These are phyloP conservation scores for Sebastes vulpes DNA, from an alignment of 2,797 vertebrate genomes.

Conservation along the genomic window DNA sequence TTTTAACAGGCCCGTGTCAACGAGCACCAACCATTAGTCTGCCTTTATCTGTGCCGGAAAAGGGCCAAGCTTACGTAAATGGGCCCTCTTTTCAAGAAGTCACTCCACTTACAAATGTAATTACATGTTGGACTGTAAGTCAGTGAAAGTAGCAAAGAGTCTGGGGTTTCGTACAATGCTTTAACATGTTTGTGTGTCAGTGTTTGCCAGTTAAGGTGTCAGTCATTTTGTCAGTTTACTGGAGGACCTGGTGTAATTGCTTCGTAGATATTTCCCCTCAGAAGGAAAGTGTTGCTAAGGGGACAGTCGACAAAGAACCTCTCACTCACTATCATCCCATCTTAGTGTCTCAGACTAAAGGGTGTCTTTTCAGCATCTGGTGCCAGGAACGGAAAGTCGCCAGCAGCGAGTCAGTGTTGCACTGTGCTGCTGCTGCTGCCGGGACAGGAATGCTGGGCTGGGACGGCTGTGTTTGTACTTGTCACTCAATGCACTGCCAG, in stretches of 20 bases:
- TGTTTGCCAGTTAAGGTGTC: constrained; percentile 31
- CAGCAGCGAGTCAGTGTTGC: constrained; percentile 20
- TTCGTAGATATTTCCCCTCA: constrained; percentile 32
- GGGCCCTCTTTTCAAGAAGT: constrained; percentile 18
- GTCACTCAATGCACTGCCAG: constrained; percentile 81
- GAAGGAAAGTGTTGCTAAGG: constrained; percentile 27
- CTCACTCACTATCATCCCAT: constrained; percentile 43
- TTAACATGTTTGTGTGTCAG: constrained; percentile 41
- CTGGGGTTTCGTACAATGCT: constrained; percentile 4
- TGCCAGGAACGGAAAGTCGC: constrained; percentile 32
- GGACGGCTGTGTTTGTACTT: constrained; percentile 81
- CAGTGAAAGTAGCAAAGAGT: neutral
- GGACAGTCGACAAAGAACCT: constrained; percentile 30
- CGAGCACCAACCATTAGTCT: constrained; percentile 63
- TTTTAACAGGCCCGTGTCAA: constrained; percentile 56
- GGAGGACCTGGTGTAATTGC: constrained; percentile 39
- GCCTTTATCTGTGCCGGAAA: constrained; percentile 61
- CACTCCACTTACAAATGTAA: constrained; percentile 38
- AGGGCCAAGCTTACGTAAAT: constrained; percentile 36
- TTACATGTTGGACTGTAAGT: constrained; percentile 34
- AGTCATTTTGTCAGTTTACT: constrained; percentile 36
- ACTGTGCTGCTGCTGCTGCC: neutral
- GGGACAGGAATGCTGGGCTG: constrained; percentile 66
- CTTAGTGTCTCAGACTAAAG: constrained; percentile 13
- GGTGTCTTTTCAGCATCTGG: constrained; percentile 52